Conservation (phyloP, 2,113 vertebrate genomes). For the Maccullochella peelii region DNA sequence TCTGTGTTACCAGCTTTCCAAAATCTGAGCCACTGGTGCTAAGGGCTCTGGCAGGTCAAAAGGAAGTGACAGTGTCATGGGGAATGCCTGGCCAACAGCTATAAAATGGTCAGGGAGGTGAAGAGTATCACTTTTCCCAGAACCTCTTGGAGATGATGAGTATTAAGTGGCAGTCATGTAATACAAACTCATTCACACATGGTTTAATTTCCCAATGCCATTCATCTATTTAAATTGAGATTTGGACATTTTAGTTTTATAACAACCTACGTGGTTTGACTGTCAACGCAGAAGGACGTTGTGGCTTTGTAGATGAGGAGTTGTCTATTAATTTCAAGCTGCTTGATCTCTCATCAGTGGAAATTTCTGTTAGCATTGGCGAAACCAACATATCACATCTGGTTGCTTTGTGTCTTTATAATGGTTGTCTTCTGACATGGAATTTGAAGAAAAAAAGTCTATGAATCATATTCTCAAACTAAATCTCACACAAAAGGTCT, state of each 20-base stretch:
- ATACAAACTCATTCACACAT: slow-evolving; percentile 31
- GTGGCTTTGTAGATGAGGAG: background rate
- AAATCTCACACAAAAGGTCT: slow-evolving; percentile 37
- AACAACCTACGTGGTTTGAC: background rate
- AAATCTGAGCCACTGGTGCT: slow-evolving; percentile 46
- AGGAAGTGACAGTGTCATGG: slow-evolving; percentile 67
- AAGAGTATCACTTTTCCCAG: slow-evolving; percentile 55
- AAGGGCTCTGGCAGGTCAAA: slow-evolving; percentile 65
- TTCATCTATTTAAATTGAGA: slow-evolving; percentile 12
- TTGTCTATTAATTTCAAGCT: background rate
- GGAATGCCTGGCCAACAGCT: slow-evolving; percentile 50
- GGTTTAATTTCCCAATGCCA: slow-evolving; percentile 22
- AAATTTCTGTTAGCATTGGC: slow-evolving; percentile 1
- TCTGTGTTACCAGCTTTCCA: slow-evolving; percentile 47
- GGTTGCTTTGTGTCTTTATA: slow-evolving; percentile 15
- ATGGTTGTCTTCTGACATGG: slow-evolving; percentile 15
- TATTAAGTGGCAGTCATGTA: slow-evolving; percentile 26
- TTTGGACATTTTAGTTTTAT: slow-evolving; percentile 16
- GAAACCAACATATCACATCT: slow-evolving; percentile 11
- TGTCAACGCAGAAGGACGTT: background rate
- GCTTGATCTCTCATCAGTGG: background rate
- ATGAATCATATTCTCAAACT: slow-evolving; percentile 27
- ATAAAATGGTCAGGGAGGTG: slow-evolving; percentile 53
- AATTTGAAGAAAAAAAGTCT: slow-evolving; percentile 19
- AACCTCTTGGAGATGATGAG: slow-evolving; percentile 48